These are phyloP conservation scores for Micromys minutus DNA, from an alignment of 2,113 vertebrate species.

Conservation along the genomic window DNA sequence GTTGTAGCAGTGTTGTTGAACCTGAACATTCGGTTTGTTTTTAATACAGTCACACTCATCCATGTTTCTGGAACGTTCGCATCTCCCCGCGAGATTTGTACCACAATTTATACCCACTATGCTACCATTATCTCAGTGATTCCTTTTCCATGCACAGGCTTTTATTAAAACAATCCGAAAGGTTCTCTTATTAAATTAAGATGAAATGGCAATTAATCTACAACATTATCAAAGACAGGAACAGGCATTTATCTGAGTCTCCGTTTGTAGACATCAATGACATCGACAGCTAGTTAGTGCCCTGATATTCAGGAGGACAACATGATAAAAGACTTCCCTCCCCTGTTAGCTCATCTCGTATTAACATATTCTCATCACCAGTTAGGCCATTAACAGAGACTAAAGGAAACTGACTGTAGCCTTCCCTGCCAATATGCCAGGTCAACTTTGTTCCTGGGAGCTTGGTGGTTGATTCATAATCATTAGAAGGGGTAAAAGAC, in stretches of 20 bases:
- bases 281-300: conserved; percentile 69
- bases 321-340: conserved; percentile 75
- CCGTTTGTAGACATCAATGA: conserved; percentile 75
- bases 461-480: background rate
- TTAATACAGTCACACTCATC: conserved; percentile 45
- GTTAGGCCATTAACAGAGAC: conserved; percentile 80
- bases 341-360: conserved; percentile 72
- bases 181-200: conserved; percentile 72
- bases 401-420: conserved; percentile 76
- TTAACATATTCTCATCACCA: conserved; percentile 79
- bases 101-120: conserved; percentile 73
- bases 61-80: conserved; percentile 56
- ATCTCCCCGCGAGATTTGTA: conserved; percentile 74
- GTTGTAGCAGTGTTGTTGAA: background rate
- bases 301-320: conserved; percentile 72
- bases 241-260: conserved; percentile 62
- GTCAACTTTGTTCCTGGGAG: conserved; percentile 65
- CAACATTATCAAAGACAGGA: conserved; percentile 66
- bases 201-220: conserved; percentile 82
- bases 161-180: background rate
- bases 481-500: conserved; percentile 42
- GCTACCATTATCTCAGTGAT: conserved; percentile 74
- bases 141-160: conserved; percentile 59
- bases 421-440: conserved; percentile 44
- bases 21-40: conserved; percentile 47